Conservation (phyloP, 2,113 vertebrate species). For the Recurvirostra avosetta region DNA sequence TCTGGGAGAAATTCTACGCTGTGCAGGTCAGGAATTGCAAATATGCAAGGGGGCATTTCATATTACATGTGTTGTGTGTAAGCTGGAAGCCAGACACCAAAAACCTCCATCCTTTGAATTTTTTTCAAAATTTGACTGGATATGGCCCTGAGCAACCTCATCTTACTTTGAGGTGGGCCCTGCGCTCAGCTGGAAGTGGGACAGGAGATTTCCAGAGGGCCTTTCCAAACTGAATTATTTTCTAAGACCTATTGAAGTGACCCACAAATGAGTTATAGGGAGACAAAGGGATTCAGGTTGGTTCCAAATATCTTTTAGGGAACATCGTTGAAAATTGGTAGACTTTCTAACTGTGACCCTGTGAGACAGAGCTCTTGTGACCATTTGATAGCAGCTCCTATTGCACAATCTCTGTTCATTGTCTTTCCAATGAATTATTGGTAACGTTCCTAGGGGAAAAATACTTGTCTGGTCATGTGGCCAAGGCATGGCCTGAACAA, state of each 20-base stretch:
- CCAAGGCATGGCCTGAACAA: not conserved
- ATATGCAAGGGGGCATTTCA: not conserved
- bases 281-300: not conserved
- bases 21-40: not conserved
- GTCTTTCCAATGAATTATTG: not conserved
- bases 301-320: not conserved
- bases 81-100: not conserved
- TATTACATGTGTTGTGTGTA: fast-evolving
- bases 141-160: not conserved
- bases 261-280: not conserved
- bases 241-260: not conserved
- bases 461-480: not conserved
- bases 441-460: not conserved
- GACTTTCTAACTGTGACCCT: not conserved
- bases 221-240: not conserved
- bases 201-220: not conserved
- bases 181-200: not conserved
- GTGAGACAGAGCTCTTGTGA: not conserved
- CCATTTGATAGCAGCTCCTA: not conserved
- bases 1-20: not conserved
- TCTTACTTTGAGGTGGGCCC: not conserved
- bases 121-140: not conserved
- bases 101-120: not conserved
- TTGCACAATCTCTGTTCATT: not conserved
- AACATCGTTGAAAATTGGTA: not conserved